A percentile compares a stretch with the other conserved stretches of the same genome.
Evolutionary conservation across 2,797 vertebrate genomes (phyloP).

Genomic region (Pteropus rufus): DNA sequence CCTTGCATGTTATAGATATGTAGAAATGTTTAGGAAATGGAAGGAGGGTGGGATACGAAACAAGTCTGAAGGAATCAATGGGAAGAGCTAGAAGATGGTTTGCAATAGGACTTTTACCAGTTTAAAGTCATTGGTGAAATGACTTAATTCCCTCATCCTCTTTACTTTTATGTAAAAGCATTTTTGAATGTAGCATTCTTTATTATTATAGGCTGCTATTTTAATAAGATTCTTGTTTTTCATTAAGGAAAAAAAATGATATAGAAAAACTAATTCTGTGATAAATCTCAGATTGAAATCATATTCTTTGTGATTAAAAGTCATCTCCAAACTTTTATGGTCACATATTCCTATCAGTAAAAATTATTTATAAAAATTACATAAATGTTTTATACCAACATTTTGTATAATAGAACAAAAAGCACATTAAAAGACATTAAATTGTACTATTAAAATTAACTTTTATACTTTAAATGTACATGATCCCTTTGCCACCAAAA

Average conservation of each 20-base stretch:
- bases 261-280: background rate
- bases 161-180: background rate
- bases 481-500: background rate
- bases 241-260: background rate
- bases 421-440: background rate
- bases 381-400: background rate
- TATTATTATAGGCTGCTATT: background rate
- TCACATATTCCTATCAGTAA: background rate
- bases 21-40: background rate
- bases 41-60: background rate
- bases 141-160: background rate
- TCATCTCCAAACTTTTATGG: background rate
- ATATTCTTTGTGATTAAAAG: background rate
- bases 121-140: background rate
- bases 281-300: slow-evolving; percentile 25
- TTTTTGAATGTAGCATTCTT: background rate
- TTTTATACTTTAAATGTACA: background rate
- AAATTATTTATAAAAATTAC: background rate
- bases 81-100: background rate
- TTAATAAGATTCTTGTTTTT: slow-evolving; percentile 30
- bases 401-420: background rate
- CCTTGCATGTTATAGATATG: background rate
- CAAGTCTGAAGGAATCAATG: background rate
- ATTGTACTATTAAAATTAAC: background rate
- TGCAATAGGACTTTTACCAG: background rate